Conservation (phyloP, 2,888 invertebrate species). For the Amblyjoppa fuscipennis region DNA sequence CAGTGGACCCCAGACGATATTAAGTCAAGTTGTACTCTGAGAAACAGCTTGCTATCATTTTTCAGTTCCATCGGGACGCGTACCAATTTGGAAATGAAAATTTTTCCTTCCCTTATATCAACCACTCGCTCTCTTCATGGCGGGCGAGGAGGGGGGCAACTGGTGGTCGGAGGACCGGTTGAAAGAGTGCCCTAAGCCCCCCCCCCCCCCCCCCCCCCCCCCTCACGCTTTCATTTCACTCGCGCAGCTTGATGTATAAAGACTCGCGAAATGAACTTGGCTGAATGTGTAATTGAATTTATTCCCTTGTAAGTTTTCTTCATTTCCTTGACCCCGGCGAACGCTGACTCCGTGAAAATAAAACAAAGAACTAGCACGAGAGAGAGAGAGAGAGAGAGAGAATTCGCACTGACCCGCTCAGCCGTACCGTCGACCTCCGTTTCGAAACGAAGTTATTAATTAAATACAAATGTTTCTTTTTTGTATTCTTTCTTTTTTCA, state of each 20-base stretch:
- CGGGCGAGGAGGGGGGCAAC: slow-evolving; percentile 52
- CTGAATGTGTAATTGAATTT: slow-evolving; percentile 78
- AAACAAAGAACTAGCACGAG: background rate
- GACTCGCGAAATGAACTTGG: slow-evolving; percentile 75
- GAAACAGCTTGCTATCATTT: slow-evolving; percentile 50
- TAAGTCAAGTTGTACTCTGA: background rate
- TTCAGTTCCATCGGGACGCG: slow-evolving; percentile 60
- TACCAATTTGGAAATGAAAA: slow-evolving; percentile 70
- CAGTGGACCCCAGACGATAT: background rate
- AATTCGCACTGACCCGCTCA: slow-evolving; percentile 4
- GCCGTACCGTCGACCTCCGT: slow-evolving; percentile 39
- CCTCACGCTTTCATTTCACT: slow-evolving; percentile 13
- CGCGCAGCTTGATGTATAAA: slow-evolving; percentile 65
- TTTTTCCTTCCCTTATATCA: slow-evolving; percentile 56
- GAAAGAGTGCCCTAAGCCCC: slow-evolving; percentile 19
- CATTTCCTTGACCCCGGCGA: slow-evolving; percentile 73
- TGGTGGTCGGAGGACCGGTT: slow-evolving; percentile 54
- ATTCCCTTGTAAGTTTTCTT: slow-evolving; percentile 76
- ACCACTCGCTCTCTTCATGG: slow-evolving; percentile 50
- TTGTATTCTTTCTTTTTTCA: slow-evolving; percentile 2
- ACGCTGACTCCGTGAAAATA: slow-evolving; percentile 23
- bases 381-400: background rate
- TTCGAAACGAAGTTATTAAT: slow-evolving; percentile 73
- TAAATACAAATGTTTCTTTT: slow-evolving; percentile 70
- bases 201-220: background rate